Conservation (phyloP, 2,113 vertebrate genomes). For the Gracilinanus agilis region DNA sequence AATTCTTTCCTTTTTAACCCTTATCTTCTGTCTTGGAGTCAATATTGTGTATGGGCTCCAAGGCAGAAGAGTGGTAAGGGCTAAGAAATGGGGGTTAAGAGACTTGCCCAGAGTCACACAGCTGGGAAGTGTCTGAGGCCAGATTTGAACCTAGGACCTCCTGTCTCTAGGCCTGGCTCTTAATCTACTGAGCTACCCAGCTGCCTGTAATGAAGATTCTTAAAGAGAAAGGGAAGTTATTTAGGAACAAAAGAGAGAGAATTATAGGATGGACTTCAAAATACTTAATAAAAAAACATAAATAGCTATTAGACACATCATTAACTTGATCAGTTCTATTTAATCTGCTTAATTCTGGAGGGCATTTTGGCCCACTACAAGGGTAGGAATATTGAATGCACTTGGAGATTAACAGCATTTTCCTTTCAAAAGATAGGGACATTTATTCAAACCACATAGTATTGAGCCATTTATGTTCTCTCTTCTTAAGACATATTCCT, state of each 20-base stretch:
- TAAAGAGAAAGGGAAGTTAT: background rate
- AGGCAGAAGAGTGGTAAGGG: too few relatives aligned
- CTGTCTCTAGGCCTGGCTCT: too few relatives aligned
- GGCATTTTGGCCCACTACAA: background rate
- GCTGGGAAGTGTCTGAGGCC: too few relatives aligned
- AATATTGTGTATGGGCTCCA: too few relatives aligned
- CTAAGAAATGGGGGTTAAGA: too few relatives aligned
- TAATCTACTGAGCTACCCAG: too few relatives aligned
- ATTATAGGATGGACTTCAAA: background rate
- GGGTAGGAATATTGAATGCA: background rate
- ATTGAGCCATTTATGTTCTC: background rate
- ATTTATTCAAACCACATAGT: background rate
- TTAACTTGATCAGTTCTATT: background rate
- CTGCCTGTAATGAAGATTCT: background rate
- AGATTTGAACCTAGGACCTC: too few relatives aligned
- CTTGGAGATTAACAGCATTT: background rate
- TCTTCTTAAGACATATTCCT: background rate
- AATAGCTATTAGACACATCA: background rate
- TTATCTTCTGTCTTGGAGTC: too few relatives aligned
- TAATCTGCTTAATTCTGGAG: background rate
- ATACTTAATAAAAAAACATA: background rate
- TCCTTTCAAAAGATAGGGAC: background rate
- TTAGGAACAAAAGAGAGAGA: background rate
- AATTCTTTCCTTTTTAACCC: too few relatives aligned
- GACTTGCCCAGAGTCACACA: too few relatives aligned